These are phyloP conservation scores for Paratilapia polleni DNA, from an alignment of 2,113 vertebrate species.

Conservation along the genomic window DNA sequence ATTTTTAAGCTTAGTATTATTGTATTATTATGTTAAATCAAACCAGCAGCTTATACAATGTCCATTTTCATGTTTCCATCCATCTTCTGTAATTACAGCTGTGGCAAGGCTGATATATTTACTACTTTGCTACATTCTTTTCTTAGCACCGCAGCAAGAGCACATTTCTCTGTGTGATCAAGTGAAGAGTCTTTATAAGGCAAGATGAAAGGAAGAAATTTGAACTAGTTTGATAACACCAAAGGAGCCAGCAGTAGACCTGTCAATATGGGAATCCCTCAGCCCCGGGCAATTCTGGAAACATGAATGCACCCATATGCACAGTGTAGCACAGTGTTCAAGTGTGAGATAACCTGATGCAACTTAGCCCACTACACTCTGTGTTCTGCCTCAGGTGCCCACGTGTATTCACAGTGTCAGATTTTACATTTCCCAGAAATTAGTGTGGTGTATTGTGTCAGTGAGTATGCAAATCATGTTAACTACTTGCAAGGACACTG, in stretches of 20 bases:
- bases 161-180: constrained; percentile 49
- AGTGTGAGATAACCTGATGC: constrained; percentile 60
- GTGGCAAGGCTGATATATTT: background rate
- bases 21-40: background rate
- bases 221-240: constrained; percentile 61
- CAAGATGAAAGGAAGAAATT: constrained; percentile 60
- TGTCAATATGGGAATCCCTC: constrained; percentile 58
- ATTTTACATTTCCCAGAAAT: constrained; percentile 42
- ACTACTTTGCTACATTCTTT: constrained; percentile 17
- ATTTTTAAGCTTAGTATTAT: background rate
- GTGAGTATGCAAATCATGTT: constrained; percentile 36
- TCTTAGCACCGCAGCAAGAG: constrained; percentile 31
- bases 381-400: constrained; percentile 40
- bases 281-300: constrained; percentile 61
- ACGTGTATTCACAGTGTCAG: constrained; percentile 12
- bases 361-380: constrained; percentile 35
- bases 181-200: constrained; percentile 51
- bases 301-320: constrained; percentile 54
- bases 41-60: constrained; percentile 11
- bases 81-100: constrained; percentile 32
- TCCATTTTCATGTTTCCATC: constrained; percentile 19
- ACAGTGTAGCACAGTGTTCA: constrained; percentile 33
- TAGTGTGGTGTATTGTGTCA: constrained; percentile 12
- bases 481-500: background rate
- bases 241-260: constrained; percentile 50